Conservation (phyloP, 2,888 invertebrate species). For the Macrosiphum euphorbiae region DNA sequence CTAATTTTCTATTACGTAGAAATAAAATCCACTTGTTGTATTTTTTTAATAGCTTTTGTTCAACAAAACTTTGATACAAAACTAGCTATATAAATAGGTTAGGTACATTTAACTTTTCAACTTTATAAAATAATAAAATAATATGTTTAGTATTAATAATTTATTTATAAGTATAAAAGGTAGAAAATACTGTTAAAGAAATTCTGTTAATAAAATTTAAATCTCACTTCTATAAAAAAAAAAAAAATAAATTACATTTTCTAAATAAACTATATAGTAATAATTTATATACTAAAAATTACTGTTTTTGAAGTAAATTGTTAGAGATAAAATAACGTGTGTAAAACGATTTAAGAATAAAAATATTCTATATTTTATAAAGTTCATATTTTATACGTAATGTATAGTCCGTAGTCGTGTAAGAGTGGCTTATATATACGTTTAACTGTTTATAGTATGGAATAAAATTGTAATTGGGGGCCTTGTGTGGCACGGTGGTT, state of each 20-base stretch:
- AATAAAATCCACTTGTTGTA: conserved; percentile 17
- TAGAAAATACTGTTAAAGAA: not conserved
- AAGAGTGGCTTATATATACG: not conserved
- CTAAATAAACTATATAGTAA: not conserved
- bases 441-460: not conserved
- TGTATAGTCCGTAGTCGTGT: not conserved
- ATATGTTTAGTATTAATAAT: not conserved
- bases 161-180: not conserved
- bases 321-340: not conserved
- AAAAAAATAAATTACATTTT: not conserved
- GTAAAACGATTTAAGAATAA: not conserved
- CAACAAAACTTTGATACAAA: not conserved
- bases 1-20: not conserved
- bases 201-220: not conserved
- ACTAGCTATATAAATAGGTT: not conserved
- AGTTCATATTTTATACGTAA: not conserved
- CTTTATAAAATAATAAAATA: not conserved
- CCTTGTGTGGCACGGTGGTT: too few species aligned
- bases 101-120: not conserved
- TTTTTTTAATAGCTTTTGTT: not conserved
- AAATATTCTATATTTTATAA: not conserved
- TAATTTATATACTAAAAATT: not conserved
- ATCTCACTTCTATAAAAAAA: not conserved
- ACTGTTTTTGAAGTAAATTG: not conserved
- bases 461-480: too few species aligned